Conservation (phyloP, 2,888 invertebrate species). For the Pardosa pseudoannulata region DNA sequence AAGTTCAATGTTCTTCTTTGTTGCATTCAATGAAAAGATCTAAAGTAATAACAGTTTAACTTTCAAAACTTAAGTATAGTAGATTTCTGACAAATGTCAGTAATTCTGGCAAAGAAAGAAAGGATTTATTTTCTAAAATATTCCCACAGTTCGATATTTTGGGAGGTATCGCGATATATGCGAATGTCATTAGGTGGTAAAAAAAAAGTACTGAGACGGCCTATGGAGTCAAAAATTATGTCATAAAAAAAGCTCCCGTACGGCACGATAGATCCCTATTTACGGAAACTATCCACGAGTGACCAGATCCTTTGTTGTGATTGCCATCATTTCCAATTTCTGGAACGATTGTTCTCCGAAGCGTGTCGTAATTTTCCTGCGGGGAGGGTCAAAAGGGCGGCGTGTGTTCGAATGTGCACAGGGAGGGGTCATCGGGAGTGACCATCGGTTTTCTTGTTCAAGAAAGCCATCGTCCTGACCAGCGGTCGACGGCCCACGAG, state of each 20-base stretch:
- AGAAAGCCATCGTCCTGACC: conserved; percentile 5
- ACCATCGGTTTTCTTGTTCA: background rate
- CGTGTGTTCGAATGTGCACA: background rate
- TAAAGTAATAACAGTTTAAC: too few relatives aligned
- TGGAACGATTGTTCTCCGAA: conserved; percentile 31
- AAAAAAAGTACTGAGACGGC: too few relatives aligned
- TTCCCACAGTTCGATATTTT: too few relatives aligned
- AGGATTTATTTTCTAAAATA: too few relatives aligned
- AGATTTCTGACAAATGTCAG: too few relatives aligned
- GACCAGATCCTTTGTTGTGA: conserved; percentile 2
- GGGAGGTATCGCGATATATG: too few relatives aligned
- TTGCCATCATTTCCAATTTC: conserved; percentile 6
- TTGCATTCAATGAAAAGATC: too few relatives aligned
- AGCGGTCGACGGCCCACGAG: conserved; percentile 6
- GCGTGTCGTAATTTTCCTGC: conserved; percentile 41
- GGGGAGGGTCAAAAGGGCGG: conserved; percentile 39
- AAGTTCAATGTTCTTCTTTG: too few relatives aligned
- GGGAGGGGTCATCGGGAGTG: background rate
- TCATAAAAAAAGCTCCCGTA: background rate
- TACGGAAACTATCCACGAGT: conserved; percentile 3
- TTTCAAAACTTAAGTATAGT: too few relatives aligned
- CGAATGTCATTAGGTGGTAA: too few relatives aligned
- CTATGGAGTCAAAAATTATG: too few relatives aligned
- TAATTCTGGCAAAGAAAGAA: too few relatives aligned
- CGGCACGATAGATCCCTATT: background rate